phyloP scores from a whole-genome alignment of 2,888 invertebrate genomes.

The Tachystola acroxantha region DNA sequence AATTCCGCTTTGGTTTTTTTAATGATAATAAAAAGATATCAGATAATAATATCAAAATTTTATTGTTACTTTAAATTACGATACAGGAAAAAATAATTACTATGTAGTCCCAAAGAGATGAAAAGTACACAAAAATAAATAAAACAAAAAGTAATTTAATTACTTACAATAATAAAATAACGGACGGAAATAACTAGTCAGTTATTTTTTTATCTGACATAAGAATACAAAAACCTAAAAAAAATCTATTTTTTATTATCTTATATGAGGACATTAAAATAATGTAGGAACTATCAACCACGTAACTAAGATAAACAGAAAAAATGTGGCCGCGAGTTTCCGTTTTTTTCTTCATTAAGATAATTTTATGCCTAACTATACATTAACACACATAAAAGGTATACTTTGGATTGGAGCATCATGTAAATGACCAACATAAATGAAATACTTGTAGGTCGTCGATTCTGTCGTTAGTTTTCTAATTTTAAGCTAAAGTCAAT shows the following conservation, averaged over 20 bases:
- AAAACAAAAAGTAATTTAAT: conserved; percentile 11
- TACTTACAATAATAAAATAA: conserved; percentile 20
- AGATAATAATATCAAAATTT: background rate
- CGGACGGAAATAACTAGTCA: conserved; percentile 32
- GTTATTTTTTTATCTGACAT: background rate
- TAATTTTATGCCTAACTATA: conserved; percentile 29
- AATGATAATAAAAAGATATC: conserved; percentile 1
- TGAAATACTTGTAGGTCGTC: no score
- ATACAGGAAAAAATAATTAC: conserved; percentile 7
- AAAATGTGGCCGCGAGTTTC: conserved; percentile 46
- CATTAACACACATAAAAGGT: conserved; percentile 27
- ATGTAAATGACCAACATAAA: no score
- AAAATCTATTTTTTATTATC: conserved; percentile 12
- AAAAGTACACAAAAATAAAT: conserved; percentile 9
- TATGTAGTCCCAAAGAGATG: conserved; percentile 9
- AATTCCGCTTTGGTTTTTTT: conserved; percentile 10
- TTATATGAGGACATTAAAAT: conserved; percentile 24
- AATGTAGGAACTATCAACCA: conserved; percentile 68
- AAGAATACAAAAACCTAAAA: conserved; percentile 10
- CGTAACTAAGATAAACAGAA: conserved; percentile 30
- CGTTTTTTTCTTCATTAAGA: conserved; percentile 17
- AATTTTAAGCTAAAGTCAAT: no score
- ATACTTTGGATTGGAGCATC: conserved; percentile 28
- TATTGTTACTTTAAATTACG: background rate
- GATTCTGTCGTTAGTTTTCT: no score